Percentiles rank a stretch among this genome's conserved stretches.
Conservation (phyloP, 1,140 invertebrate genomes). For the Theocolax elegans region DNA sequence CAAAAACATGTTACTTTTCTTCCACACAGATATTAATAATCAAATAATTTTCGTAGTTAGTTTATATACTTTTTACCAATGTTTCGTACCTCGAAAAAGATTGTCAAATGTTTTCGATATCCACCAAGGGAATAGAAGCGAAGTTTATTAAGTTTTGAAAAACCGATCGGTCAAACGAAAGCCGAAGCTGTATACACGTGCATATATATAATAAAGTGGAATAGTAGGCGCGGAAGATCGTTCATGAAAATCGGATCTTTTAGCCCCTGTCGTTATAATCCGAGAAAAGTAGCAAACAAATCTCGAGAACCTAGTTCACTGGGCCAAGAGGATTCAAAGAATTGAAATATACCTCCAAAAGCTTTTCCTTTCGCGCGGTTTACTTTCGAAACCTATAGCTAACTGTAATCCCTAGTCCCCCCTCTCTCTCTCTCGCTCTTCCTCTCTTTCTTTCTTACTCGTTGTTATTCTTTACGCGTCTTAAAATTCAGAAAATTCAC, state of each 20-base stretch:
- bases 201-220: background rate
- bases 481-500: too few relatives aligned
- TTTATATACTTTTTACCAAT: too few relatives aligned
- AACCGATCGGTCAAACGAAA: too few relatives aligned
- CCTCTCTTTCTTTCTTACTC: conserved; percentile 34
- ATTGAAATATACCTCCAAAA: conserved; percentile 32
- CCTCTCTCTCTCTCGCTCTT: conserved; percentile 26
- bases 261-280: conserved; percentile 41
- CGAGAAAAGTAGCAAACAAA: conserved; percentile 39
- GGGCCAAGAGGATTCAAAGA: conserved; percentile 46
- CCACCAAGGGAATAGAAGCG: too few relatives aligned
- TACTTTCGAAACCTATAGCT: conserved; percentile 29
- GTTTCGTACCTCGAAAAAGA: too few relatives aligned
- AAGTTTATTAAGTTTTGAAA: too few relatives aligned
- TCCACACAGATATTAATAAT: too few relatives aligned
- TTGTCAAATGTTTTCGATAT: too few relatives aligned
- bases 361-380: conserved; percentile 22
- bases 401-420: conserved; percentile 23
- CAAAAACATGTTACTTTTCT: too few relatives aligned
- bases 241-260: conserved; percentile 52
- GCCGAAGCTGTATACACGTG: too few relatives aligned
- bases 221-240: conserved; percentile 28
- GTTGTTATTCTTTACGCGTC: background rate
- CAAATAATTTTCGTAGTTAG: too few relatives aligned
- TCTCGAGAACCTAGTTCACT: conserved; percentile 36